Evolutionary conservation across 2,888 invertebrate species (phyloP).

Genomic region (Lepas anatifera): DNA sequence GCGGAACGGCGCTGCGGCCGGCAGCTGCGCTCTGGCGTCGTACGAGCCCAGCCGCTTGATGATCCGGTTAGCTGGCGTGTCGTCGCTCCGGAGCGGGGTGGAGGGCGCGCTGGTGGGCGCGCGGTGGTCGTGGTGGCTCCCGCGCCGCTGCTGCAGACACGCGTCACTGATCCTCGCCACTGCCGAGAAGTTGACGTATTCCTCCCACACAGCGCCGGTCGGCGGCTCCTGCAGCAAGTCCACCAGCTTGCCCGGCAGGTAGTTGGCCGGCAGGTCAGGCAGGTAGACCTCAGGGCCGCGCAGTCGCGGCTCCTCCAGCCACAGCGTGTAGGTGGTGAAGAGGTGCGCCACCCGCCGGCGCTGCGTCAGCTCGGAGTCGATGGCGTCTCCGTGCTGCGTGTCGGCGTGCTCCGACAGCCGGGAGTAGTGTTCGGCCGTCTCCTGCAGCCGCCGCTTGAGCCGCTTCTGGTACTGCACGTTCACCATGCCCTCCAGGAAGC

Average conservation of each 20-base stretch:
- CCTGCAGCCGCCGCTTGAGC: conserved; percentile 52
- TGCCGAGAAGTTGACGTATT: not conserved
- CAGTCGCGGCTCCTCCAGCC: conserved; percentile 65
- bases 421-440: conserved; percentile 40
- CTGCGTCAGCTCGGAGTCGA: conserved; percentile 8
- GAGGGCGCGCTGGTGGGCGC: no score
- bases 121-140: conserved; percentile 2
- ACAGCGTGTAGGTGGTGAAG: conserved; percentile 51
- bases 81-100: not conserved
- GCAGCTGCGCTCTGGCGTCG: conserved; percentile 47
- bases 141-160: not conserved
- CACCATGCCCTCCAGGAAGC: conserved; percentile 42
- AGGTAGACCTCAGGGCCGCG: conserved; percentile 53
- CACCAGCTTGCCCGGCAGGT: conserved; percentile 50
- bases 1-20: conserved; percentile 38
- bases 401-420: not conserved
- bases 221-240: conserved; percentile 39
- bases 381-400: conserved; percentile 22
- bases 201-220: not conserved
- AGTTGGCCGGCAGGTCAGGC: conserved; percentile 58
- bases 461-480: conserved; percentile 52
- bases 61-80: not conserved
- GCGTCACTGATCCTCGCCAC: not conserved
- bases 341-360: conserved; percentile 29
- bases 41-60: conserved; percentile 42